Evolutionary conservation across 1,140 invertebrate species (phyloP).

Genomic region (Bombus ignitus): DNA sequence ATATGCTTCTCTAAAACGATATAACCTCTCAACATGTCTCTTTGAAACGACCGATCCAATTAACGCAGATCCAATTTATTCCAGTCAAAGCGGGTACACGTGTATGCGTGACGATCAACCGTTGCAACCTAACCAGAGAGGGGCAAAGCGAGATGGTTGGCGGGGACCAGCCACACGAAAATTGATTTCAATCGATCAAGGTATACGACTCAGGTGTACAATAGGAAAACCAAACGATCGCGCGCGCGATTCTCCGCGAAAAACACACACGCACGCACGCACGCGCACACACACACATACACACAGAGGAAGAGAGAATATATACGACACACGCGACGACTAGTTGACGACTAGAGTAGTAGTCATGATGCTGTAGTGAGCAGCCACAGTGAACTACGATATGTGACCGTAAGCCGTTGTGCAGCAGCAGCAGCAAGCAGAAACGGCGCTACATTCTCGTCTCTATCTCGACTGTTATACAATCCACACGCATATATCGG

Average conservation of each 20-base stretch:
- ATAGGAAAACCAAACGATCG: neutral
- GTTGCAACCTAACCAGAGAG: neutral
- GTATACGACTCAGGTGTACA: too few relatives aligned
- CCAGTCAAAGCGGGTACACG: neutral
- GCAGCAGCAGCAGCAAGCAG: constrained; percentile 34
- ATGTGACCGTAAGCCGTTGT: constrained; percentile 32
- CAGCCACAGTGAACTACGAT: constrained; percentile 45
- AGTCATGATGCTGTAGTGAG: constrained; percentile 28
- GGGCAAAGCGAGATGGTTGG: too few relatives aligned
- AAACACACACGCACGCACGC: neutral
- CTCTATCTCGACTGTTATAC: constrained; percentile 53
- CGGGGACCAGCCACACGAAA: neutral
- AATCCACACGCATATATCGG: constrained; percentile 41
- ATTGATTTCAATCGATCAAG: constrained; percentile 19
- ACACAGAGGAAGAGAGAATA: neutral
- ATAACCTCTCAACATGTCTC: neutral
- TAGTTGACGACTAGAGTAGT: constrained; percentile 55
- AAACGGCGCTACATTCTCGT: constrained; percentile 54
- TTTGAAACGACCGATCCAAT: constrained; percentile 17
- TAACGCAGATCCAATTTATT: constrained; percentile 14
- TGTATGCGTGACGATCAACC: neutral
- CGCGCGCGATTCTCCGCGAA: neutral
- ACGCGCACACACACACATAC: too few relatives aligned
- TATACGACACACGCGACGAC: constrained; percentile 47
- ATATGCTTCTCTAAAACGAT: neutral